Evolutionary conservation across 2,797 vertebrate genomes (phyloP).

Genomic region (Avahi laniger): DNA sequence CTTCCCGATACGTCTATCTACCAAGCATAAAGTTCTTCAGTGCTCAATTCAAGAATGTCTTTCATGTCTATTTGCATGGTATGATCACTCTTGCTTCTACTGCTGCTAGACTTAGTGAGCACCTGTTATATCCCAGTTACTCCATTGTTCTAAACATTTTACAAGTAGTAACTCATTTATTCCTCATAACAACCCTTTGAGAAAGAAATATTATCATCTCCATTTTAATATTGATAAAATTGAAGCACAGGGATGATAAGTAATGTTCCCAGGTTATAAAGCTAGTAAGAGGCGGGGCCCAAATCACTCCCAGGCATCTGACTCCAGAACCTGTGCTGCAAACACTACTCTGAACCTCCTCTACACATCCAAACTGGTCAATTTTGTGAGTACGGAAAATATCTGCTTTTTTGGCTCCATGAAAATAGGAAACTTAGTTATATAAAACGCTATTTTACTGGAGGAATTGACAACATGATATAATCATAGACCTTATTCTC

Average conservation of each 20-base stretch:
- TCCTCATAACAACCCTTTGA: background rate
- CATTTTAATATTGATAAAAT: background rate
- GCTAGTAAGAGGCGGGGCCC: background rate
- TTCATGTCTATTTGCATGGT: background rate
- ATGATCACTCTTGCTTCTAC: background rate
- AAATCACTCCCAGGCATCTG: background rate
- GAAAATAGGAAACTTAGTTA: slow-evolving; percentile 1
- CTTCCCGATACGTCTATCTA: background rate
- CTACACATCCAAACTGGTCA: background rate
- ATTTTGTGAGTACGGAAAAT: background rate
- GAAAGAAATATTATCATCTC: background rate
- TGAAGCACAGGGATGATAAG: background rate
- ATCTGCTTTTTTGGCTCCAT: background rate
- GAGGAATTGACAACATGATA: background rate
- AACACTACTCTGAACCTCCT: background rate
- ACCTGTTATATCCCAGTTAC: background rate
- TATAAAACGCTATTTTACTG: background rate
- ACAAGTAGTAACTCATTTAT: background rate
- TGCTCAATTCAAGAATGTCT: background rate
- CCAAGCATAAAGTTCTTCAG: background rate
- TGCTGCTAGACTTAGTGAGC: background rate
- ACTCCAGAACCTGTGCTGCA: background rate
- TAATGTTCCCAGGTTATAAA: background rate
- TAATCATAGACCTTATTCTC: background rate
- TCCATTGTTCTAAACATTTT: background rate